phyloP scores from a whole-genome alignment of 2,888 invertebrate species.

The Ornithoptera priamus region DNA sequence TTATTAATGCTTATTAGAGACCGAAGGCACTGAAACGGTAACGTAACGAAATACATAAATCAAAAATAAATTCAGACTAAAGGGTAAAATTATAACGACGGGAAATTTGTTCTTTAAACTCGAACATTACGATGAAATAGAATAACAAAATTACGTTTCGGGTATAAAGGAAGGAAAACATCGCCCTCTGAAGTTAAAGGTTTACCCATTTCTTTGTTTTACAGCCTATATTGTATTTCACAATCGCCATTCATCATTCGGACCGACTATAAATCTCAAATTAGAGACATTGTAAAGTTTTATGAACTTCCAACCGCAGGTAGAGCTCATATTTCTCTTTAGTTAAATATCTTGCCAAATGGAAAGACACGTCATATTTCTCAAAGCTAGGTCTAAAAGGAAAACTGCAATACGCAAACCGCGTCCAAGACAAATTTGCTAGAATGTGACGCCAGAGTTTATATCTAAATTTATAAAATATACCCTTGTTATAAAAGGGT shows the following conservation, averaged over 20 bases:
- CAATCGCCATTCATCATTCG: slow-evolving; percentile 61
- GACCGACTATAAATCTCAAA: slow-evolving; percentile 58
- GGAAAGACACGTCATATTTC: slow-evolving; percentile 33
- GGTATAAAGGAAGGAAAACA: slow-evolving; percentile 3
- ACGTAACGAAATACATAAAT: background rate
- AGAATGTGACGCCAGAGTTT: background rate
- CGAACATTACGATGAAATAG: slow-evolving; percentile 2
- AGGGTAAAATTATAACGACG: slow-evolving; percentile 17
- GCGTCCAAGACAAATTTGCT: background rate
- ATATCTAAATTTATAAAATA: slow-evolving; percentile 2
- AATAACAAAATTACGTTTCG: slow-evolving; percentile 1
- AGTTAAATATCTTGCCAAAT: slow-evolving; percentile 33
- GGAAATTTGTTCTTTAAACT: slow-evolving; percentile 10
- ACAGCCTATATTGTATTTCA: slow-evolving; percentile 54
- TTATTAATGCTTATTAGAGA: background rate
- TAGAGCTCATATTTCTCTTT: slow-evolving; percentile 54
- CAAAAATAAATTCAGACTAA: background rate
- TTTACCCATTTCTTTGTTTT: slow-evolving; percentile 32
- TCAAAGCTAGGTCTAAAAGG: background rate
- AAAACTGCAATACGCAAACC: background rate
- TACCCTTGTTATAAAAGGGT: slow-evolving; percentile 18
- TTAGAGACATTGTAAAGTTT: slow-evolving; percentile 71
- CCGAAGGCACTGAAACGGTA: background rate
- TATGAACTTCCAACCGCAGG: slow-evolving; percentile 57
- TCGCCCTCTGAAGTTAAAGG: slow-evolving; percentile 12